Conservation (phyloP, 2,888 invertebrate genomes). For the Drosophila seclusa region DNA sequence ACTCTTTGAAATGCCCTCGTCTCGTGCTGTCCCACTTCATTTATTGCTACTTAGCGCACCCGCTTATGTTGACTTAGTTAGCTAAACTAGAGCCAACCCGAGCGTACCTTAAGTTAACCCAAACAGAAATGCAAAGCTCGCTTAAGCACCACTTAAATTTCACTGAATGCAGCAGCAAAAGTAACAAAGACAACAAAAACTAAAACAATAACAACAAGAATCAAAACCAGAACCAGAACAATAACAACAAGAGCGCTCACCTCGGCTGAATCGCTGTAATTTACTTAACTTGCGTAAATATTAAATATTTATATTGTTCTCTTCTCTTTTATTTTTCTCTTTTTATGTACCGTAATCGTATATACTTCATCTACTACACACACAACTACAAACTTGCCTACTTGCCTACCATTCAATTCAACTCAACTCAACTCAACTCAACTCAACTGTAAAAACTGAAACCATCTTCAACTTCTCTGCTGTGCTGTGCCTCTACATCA, state of each 20-base stretch:
- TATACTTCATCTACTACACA: slow-evolving; percentile 79
- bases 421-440: slow-evolving; percentile 44
- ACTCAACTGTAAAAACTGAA: slow-evolving; percentile 51
- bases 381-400: slow-evolving; percentile 73
- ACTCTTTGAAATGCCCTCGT: slow-evolving; percentile 26
- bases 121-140: slow-evolving; percentile 51
- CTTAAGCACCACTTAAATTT: slow-evolving; percentile 51
- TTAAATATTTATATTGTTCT: slow-evolving; percentile 81
- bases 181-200: slow-evolving; percentile 17
- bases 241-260: slow-evolving; percentile 20
- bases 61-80: slow-evolving; percentile 47
- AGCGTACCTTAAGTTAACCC: slow-evolving; percentile 38
- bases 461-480: slow-evolving; percentile 76
- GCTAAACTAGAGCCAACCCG: slow-evolving; percentile 33
- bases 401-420: slow-evolving; percentile 66
- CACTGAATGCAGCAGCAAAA: slow-evolving; percentile 25
- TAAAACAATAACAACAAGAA: slow-evolving; percentile 13
- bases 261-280: slow-evolving; percentile 58
- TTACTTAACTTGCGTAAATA: slow-evolving; percentile 75
- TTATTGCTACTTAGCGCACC: slow-evolving; percentile 31
- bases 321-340: slow-evolving; percentile 75
- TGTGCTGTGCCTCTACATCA: slow-evolving; percentile 75
- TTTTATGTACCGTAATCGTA: slow-evolving; percentile 79
- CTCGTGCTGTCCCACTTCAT: slow-evolving; percentile 15
- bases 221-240: background rate